Evolutionary conservation across 2,888 invertebrate species (phyloP), one percentile per base, ranked within the genome.

Genomic region (Andrena dorsata): DNA sequence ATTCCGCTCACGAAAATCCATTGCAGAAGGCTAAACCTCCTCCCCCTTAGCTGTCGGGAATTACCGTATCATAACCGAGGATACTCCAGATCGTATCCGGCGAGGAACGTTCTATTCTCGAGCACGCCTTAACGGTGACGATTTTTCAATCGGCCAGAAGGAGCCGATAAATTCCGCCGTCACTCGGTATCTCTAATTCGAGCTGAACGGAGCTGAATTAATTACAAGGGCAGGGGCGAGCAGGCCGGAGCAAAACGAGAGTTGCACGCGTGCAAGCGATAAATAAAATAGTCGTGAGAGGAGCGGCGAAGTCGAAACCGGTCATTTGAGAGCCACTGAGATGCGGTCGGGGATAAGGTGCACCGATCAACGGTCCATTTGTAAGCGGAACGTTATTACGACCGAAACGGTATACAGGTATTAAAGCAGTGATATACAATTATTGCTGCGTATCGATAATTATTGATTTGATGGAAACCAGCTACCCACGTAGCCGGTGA

Each of bases 391-490:
- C 63, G 76, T 83, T 83, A 71, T 81, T 83, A 81, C 58, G 35
- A 2, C 16, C 68, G 60, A 70, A 61, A 79, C 80, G 70, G 80
- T 82, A 65, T 70, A 64, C 80, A 32, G 64, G 76, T 47, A 82
- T 82, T 76, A 76, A 76, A 23, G 26, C 26, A 56, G 80, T 73
- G 83, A 80, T 79, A 70, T 76, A 83, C 74, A 80, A 84, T 84
- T 84, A 84, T 72, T 68, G 71, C 68, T 41, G 49, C 75, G 78
- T 74, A 83, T 76, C 76, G 76, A 71, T 84, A 84, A 84, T 84
- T 84, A 84, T 72, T 68, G 74, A 84, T 80, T 75, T 80, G 80
- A 83, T 83, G 76, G 70, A 83, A 68, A 77, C 30, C 83, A 77
- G 74, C 83, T 83, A 74, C 76, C 77, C 80, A 68, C 83, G 68